Conservation (phyloP, 1,140 invertebrate genomes). For the Sogatella furcifera region DNA sequence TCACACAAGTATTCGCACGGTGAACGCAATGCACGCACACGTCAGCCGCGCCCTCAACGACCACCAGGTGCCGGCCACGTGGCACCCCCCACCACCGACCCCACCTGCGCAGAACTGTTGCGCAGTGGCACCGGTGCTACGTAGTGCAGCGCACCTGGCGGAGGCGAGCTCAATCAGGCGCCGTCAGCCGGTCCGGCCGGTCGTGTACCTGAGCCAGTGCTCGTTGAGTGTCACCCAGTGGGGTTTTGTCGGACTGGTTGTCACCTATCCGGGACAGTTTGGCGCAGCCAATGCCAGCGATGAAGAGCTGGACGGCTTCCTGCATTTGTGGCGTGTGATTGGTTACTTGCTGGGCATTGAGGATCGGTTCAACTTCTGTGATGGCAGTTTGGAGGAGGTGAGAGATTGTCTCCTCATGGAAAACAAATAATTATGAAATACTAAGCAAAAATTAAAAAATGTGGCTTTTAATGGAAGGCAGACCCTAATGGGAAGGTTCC, state of each 20-base stretch:
- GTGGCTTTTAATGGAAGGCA: too few relatives aligned
- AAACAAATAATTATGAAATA: too few relatives aligned
- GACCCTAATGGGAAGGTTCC: too few relatives aligned
- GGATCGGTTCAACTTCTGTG: conserved; percentile 55
- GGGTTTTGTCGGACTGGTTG: conserved; percentile 68
- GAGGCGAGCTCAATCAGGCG: conserved; percentile 21
- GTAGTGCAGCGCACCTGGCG: conserved; percentile 6
- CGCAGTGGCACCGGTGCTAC: conserved; percentile 18
- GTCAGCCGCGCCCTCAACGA: conserved; percentile 29
- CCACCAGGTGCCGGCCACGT: neutral
- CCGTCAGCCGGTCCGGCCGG: conserved; percentile 17
- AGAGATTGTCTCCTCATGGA: too few relatives aligned
- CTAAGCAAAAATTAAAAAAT: too few relatives aligned
- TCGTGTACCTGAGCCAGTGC: conserved; percentile 46
- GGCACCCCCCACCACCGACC: too few relatives aligned
- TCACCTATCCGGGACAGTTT: conserved; percentile 52
- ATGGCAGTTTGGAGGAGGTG: conserved; percentile 34
- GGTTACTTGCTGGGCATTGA: conserved; percentile 69
- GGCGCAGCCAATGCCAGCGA: conserved; percentile 42
- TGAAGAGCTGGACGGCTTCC: conserved; percentile 54
- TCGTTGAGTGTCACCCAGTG: conserved; percentile 76
- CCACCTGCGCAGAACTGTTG: too few relatives aligned
- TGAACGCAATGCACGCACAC: conserved; percentile 34
- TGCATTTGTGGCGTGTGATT: conserved; percentile 73
- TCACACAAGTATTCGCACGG: conserved; percentile 33